Evolutionary conservation across 1,140 invertebrate genomes (phyloP).

Genomic region (Himalopsyche phryganea): DNA sequence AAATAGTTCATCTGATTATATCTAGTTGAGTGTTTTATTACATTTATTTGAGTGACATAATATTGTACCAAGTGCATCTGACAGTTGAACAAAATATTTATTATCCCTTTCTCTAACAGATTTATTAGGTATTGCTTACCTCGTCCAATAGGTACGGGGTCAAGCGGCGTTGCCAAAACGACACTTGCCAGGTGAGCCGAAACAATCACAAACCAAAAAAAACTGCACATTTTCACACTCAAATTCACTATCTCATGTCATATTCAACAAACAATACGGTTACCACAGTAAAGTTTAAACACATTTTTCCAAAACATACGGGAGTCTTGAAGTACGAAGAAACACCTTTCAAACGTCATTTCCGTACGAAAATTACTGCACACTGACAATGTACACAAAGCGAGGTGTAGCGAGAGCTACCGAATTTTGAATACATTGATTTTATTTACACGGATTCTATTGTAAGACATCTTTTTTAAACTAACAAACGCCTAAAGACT

Average conservation of each 20-base stretch:
- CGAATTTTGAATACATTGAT: constrained; percentile 20
- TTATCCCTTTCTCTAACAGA: constrained; percentile 18
- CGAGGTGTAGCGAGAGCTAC: constrained; percentile 12
- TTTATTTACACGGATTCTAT: constrained; percentile 13
- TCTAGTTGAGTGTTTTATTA: no score
- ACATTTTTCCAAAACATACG: constrained; percentile 23
- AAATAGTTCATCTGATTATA: no score
- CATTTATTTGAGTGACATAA: no score
- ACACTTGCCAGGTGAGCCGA: constrained; percentile 16
- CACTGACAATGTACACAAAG: constrained; percentile 21
- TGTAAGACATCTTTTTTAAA: constrained; percentile 13
- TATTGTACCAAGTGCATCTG: no score
- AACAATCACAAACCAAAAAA: constrained; percentile 22
- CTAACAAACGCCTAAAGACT: background rate
- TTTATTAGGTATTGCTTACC: constrained; percentile 9
- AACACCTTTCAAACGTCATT: constrained; percentile 22
- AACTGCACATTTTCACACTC: constrained; percentile 25
- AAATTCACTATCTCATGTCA: constrained; percentile 18
- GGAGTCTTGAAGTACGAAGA: constrained; percentile 9
- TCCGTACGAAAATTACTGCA: constrained; percentile 5
- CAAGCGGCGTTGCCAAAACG: constrained; percentile 27
- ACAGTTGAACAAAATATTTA: constrained; percentile 1
- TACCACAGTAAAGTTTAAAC: constrained; percentile 16
- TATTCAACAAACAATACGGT: constrained; percentile 13
- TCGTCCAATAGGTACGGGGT: constrained; percentile 28